Conservation (phyloP, 2,888 invertebrate species). For the Lacanobia oleracea region DNA sequence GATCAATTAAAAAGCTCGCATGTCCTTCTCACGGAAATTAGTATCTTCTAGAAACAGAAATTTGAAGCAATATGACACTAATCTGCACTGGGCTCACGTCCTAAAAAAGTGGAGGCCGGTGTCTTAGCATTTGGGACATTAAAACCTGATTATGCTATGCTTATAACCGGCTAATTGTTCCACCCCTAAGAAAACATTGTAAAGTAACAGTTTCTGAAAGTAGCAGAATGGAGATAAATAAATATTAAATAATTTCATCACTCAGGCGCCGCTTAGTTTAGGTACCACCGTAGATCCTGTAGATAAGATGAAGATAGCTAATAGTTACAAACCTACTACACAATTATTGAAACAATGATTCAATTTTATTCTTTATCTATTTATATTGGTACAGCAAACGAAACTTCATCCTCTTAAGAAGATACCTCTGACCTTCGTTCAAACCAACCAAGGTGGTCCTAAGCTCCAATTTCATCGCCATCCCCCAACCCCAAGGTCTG, state of each 20-base stretch:
- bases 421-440: neutral
- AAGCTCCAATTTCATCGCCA: neutral
- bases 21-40: neutral
- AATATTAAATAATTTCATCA: too few relatives aligned
- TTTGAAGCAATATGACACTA: too few relatives aligned
- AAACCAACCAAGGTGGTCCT: neutral
- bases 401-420: too few relatives aligned
- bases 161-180: neutral
- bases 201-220: neutral
- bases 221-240: too few relatives aligned
- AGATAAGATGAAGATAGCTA: neutral
- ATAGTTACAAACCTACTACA: neutral
- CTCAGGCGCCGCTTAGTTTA: neutral
- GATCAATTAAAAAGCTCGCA: too few relatives aligned
- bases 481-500: conserved; percentile 37
- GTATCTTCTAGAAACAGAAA: neutral
- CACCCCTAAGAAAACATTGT: neutral
- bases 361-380: too few relatives aligned
- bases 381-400: too few relatives aligned
- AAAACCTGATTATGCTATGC: neutral
- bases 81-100: neutral
- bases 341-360: neutral
- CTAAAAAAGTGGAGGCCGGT: neutral
- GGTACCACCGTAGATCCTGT: too few relatives aligned
- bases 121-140: neutral